Evolutionary conservation across 2,113 vertebrate species (phyloP), one percentile per base, ranked within the genome.

Genomic region (Agapornis roseicollis): DNA sequence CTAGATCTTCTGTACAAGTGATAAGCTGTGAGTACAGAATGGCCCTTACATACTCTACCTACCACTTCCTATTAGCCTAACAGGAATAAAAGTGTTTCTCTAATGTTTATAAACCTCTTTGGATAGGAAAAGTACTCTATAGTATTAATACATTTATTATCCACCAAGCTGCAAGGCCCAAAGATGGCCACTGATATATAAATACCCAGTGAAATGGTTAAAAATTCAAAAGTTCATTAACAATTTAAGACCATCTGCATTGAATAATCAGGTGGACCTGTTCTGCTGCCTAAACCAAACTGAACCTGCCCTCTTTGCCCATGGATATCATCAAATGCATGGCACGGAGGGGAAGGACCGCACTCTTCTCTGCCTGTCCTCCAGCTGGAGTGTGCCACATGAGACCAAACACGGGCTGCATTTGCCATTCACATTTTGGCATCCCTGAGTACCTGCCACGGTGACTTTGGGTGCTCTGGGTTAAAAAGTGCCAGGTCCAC

Each of bases 161-260:
- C 88, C 52, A 72, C 55, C 50, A 2, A 63, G 85, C 96, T 80
- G 70, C 89, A 27, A 85, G 82, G 79, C 46, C 74, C 69, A 20
- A 42, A 88, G 93, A 93, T 0, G 25, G 81, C 37, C 76, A 71
- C 64, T 1, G 11, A 74, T 61, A 77, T 31, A 95, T 82, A 97
- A 96, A 96, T 94, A 96, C 6, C 89, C 89, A 80, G 93, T 6
- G 29, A 91, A 96, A 95, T 28, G 74, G 82, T 96, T 46, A 94
- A 96, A 96, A 94, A 97, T 94, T 91, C 91, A 96, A 55, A 94
- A 77, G 89, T 80, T 78, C 91, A 90, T 96, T 91, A 96, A 95
- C 74, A 91, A 97, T 95, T 91, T 53, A 96, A 88, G 66, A 39
- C 66, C 85, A 90, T 83, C 89, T 85, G 91, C 11, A 1, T 82